These are phyloP conservation scores for Channa maculata DNA, from an alignment of 2,113 vertebrate species.

Conservation along the genomic window DNA sequence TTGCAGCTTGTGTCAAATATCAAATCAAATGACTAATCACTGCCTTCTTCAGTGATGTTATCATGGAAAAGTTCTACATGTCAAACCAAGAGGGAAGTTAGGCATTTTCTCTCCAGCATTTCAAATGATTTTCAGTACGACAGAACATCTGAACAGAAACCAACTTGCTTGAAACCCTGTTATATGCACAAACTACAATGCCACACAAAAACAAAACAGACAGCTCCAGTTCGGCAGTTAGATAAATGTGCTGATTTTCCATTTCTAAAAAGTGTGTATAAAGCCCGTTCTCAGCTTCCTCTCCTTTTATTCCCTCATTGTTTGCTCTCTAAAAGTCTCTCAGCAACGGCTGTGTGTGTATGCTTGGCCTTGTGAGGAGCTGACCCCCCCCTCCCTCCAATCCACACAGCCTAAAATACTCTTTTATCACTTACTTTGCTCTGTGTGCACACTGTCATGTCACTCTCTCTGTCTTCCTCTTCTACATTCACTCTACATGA, in stretches of 20 bases:
- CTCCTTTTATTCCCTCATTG: constrained; percentile 57
- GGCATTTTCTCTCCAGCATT: constrained; percentile 14
- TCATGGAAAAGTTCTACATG: constrained; percentile 44
- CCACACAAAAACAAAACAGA: neutral
- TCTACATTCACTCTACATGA: neutral
- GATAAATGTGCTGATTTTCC: constrained; percentile 55
- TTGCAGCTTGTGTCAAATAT: constrained; percentile 59
- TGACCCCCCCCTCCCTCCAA: constrained; percentile 45
- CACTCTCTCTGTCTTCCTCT: constrained; percentile 2
- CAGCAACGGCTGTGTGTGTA: constrained; percentile 59
- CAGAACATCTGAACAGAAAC: constrained; percentile 1
- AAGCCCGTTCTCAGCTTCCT: constrained; percentile 54
- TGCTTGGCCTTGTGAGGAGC: constrained; percentile 65
- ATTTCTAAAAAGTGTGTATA: constrained; percentile 47
- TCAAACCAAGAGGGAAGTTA: constrained; percentile 11
- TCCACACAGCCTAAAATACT: constrained; percentile 59
- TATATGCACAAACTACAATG: neutral
- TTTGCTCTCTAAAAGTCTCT: constrained; percentile 70
- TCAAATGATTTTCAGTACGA: constrained; percentile 21
- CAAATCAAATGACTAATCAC: constrained; percentile 64
- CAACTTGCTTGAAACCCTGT: neutral
- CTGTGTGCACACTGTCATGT: constrained; percentile 9
- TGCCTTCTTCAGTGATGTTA: constrained; percentile 38
- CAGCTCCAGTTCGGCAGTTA: constrained; percentile 30
- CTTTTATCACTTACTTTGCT: constrained; percentile 50